A percentile compares a stretch with the other conserved stretches of the same genome.
phyloP scores from a whole-genome alignment of 2,113 vertebrate genomes.

The Pantherophis guttatus region DNA sequence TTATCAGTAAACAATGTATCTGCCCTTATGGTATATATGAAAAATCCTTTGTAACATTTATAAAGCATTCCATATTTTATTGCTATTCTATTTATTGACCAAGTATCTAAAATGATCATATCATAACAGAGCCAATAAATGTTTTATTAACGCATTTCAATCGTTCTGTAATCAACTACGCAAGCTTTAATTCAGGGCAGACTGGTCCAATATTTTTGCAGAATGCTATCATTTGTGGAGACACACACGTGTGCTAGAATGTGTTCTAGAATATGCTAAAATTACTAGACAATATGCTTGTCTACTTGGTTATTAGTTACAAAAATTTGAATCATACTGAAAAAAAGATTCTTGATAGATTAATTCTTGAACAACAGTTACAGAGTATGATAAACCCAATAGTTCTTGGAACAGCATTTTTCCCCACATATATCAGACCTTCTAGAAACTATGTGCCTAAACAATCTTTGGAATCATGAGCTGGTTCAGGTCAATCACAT shows the following conservation, averaged over 20 bases:
- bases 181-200: background rate
- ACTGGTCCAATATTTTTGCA: background rate
- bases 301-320: background rate
- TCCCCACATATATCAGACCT: background rate
- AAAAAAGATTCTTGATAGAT: background rate
- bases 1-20: slow-evolving; percentile 21
- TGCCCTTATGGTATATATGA: slow-evolving; percentile 11
- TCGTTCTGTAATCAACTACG: background rate
- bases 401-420: background rate
- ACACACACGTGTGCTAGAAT: background rate
- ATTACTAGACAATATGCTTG: background rate
- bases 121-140: background rate
- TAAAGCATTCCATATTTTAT: background rate
- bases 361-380: background rate
- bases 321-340: background rate
- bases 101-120: background rate
- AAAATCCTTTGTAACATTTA: slow-evolving; percentile 13
- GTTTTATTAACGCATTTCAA: background rate
- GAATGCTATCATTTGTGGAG: background rate
- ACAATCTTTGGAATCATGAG: background rate
- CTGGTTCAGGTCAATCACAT: background rate
- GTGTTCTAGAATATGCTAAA: background rate
- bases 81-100: background rate
- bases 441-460: background rate
- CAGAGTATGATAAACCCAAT: background rate